Conservation (phyloP, 2,797 vertebrate genomes). For the Sciurus carolinensis region DNA sequence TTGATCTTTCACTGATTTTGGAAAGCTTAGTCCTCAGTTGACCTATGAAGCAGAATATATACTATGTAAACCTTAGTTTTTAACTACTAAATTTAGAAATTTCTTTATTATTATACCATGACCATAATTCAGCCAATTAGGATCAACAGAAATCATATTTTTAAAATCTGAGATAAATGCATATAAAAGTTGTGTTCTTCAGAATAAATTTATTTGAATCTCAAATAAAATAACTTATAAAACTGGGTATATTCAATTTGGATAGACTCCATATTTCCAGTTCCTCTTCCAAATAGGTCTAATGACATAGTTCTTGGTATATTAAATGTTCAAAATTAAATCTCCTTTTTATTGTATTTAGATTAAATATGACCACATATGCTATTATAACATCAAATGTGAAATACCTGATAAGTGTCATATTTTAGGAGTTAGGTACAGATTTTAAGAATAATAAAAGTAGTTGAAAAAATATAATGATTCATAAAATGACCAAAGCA, state of each 20-base stretch:
- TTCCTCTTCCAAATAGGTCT: not conserved
- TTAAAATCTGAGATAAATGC: not conserved
- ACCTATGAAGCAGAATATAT: not conserved
- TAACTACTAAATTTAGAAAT: not conserved
- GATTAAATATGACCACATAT: not conserved
- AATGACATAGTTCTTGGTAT: not conserved
- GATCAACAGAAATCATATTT: not conserved
- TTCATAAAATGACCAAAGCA: not conserved
- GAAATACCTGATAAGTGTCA: not conserved
- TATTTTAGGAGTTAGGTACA: not conserved
- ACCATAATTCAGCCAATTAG: not conserved
- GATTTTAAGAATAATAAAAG: not conserved
- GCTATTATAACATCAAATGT: not conserved
- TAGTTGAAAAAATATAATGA: not conserved
- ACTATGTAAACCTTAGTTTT: not conserved
- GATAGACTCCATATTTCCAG: not conserved
- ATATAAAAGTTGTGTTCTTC: not conserved
- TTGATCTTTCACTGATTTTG: not conserved
- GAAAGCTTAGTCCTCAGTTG: not conserved
- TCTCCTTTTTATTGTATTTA: not conserved
- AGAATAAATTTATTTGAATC: not conserved
- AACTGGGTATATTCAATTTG: not conserved
- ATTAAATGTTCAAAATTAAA: not conserved
- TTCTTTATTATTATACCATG: not conserved
- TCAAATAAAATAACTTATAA: not conserved